Percentiles rank a stretch among this genome's conserved stretches.
phyloP scores from a whole-genome alignment of 2,113 vertebrate species.

The Galemys pyrenaicus region DNA sequence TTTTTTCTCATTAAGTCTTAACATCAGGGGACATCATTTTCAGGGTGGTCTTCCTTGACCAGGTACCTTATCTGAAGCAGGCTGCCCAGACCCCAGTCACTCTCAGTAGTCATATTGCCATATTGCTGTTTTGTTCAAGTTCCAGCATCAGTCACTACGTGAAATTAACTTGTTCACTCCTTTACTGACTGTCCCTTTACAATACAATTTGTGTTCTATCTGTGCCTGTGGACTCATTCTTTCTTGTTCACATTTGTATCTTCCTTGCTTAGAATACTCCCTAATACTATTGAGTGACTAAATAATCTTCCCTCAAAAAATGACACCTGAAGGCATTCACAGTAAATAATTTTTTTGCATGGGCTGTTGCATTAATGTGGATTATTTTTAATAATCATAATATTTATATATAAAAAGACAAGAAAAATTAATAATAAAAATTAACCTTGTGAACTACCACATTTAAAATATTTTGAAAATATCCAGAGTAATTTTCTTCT shows the following conservation, averaged over 20 bases:
- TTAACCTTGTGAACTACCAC: background rate
- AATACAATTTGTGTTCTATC: background rate
- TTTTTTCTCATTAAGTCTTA: background rate
- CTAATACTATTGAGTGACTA: background rate
- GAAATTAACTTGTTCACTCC: background rate
- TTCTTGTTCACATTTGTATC: background rate
- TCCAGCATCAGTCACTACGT: background rate
- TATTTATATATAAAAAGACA: background rate
- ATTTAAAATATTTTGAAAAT: slow-evolving; percentile 20
- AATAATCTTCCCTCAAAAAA: background rate
- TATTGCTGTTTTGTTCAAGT: background rate
- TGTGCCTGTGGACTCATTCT: background rate
- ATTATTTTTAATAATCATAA: background rate
- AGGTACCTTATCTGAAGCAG: background rate
- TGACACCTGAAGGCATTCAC: background rate
- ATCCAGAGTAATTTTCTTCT: background rate
- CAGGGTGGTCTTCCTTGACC: background rate
- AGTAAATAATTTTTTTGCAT: background rate
- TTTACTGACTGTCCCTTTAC: background rate
- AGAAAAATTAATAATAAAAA: background rate
- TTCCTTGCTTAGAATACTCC: background rate
- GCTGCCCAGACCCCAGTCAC: too few species aligned
- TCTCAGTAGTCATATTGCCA: background rate
- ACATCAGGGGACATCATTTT: background rate
- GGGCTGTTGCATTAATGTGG: background rate